A percentile compares a stretch with the other conserved stretches of the same genome.
These are phyloP conservation scores for Amblyteles armatorius DNA, from an alignment of 2,888 invertebrate genomes.

Conservation along the genomic window DNA sequence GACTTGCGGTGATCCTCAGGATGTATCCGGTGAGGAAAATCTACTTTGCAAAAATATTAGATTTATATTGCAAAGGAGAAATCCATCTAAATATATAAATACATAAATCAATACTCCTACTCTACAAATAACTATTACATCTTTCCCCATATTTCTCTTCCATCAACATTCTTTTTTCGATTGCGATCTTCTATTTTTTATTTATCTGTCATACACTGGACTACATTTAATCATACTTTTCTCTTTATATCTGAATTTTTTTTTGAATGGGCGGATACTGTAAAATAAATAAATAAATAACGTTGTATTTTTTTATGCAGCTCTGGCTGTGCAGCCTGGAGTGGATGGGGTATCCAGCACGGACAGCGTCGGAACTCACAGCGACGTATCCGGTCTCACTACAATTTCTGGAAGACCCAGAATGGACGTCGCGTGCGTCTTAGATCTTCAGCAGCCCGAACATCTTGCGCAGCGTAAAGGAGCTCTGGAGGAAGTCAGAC, in stretches of 20 bases:
- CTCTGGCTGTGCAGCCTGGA: conserved; percentile 68
- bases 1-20: conserved; percentile 78
- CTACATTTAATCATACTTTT: too few species aligned
- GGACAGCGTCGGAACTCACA: conserved; percentile 88
- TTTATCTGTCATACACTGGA: too few species aligned
- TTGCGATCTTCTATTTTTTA: too few species aligned
- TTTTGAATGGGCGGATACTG: too few species aligned
- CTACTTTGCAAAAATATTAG: not conserved
- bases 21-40: conserved; percentile 76
- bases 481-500: conserved; percentile 93
- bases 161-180: too few species aligned
- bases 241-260: too few species aligned
- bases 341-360: conserved; percentile 84
- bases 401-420: conserved; percentile 86
- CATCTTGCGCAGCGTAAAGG: conserved; percentile 91
- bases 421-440: conserved; percentile 96
- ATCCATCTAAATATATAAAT: not conserved
- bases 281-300: conserved; percentile 24
- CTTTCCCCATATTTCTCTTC: too few species aligned
- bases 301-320: conserved; percentile 25
- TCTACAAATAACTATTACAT: too few species aligned
- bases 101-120: too few species aligned
- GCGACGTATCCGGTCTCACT: conserved; percentile 87
- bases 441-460: conserved; percentile 91
- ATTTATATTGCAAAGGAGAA: not conserved